Conservation (phyloP, 2,888 invertebrate genomes). For the Stramonita haemastoma region DNA sequence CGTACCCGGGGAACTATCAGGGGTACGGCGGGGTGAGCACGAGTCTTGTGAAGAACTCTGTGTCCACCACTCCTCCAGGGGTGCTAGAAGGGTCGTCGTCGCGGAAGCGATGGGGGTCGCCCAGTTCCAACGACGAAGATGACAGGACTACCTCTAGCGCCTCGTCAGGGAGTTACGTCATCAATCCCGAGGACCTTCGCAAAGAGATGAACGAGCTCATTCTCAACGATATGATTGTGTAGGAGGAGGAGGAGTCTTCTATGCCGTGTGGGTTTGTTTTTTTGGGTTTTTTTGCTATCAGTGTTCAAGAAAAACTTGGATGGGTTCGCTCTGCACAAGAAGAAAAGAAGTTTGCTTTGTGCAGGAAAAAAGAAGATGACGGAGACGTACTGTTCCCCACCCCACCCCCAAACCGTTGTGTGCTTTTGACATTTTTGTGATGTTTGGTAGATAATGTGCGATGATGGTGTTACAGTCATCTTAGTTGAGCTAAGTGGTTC, state of each 20-base stretch:
- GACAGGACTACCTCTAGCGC: slow-evolving; percentile 49
- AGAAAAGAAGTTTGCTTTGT: neutral
- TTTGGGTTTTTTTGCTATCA: neutral
- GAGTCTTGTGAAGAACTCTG: slow-evolving; percentile 24
- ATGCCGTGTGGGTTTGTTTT: neutral
- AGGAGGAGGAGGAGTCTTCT: neutral
- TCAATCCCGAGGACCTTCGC: slow-evolving; percentile 52
- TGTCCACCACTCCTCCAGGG: neutral
- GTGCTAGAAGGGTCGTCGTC: neutral
- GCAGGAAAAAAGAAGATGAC: neutral
- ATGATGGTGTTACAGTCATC: too few species aligned
- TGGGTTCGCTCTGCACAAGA: neutral
- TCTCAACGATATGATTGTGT: slow-evolving; percentile 47
- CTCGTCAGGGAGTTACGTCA: slow-evolving; percentile 52
- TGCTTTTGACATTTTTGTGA: too few species aligned
- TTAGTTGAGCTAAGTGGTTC: too few species aligned
- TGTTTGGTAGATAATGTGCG: too few species aligned
- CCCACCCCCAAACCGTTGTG: too few species aligned
- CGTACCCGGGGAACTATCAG: slow-evolving; percentile 21
- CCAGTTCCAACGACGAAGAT: slow-evolving; percentile 43
- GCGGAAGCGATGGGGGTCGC: slow-evolving; percentile 36
- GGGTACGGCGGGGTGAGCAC: slow-evolving; percentile 32
- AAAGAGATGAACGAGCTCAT: slow-evolving; percentile 50
- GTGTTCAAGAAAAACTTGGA: neutral
- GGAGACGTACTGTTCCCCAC: too few species aligned